phyloP scores from a whole-genome alignment of 2,113 vertebrate genomes.

The Philantomba maxwellii region DNA sequence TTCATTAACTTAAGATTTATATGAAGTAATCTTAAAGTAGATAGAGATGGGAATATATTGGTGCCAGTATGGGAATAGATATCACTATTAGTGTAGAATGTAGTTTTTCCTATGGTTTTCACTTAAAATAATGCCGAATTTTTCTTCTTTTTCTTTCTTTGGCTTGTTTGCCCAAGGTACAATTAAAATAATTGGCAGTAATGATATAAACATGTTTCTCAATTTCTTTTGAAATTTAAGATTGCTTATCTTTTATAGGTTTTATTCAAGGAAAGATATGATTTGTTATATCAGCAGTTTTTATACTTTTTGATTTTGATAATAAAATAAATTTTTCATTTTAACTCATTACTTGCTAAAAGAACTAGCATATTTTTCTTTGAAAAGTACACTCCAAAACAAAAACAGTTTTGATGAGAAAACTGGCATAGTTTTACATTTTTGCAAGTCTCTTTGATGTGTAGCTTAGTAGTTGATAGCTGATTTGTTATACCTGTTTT shows the following conservation, averaged over 20 bases:
- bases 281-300: background rate
- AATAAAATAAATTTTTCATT: background rate
- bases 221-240: background rate
- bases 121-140: background rate
- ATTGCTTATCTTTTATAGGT: background rate
- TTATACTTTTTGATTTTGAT: background rate
- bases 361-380: background rate
- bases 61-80: background rate
- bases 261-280: constrained; percentile 1
- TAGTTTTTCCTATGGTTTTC: background rate
- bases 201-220: background rate
- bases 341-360: background rate
- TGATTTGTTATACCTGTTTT: background rate
- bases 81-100: background rate
- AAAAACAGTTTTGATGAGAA: background rate
- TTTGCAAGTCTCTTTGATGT: background rate
- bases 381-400: background rate
- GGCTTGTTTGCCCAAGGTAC: background rate
- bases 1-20: background rate
- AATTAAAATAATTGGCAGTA: background rate
- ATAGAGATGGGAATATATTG: background rate
- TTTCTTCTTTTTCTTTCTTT: background rate
- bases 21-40: background rate
- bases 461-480: background rate
- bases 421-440: background rate